Evolutionary conservation across 1,140 invertebrate genomes (phyloP).

Genomic region (Chlorops oryzae): DNA sequence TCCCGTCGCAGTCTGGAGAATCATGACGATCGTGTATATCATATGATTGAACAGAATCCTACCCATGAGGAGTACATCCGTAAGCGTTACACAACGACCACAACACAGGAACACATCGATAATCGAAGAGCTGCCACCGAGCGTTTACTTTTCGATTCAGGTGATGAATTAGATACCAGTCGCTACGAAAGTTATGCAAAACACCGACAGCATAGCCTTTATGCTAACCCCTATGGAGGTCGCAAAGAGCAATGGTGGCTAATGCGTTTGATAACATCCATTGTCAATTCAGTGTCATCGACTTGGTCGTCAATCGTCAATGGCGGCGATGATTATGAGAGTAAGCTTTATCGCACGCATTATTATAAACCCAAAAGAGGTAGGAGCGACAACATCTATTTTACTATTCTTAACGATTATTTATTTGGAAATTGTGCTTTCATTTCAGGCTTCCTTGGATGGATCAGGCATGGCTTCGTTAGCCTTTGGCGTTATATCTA

Average conservation of each 20-base stretch:
- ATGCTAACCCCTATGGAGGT: background rate
- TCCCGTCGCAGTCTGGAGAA: slow-evolving; percentile 57
- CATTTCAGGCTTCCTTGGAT: slow-evolving; percentile 17
- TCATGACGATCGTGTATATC: slow-evolving; percentile 37
- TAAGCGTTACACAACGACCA: slow-evolving; percentile 33
- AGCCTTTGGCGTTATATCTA: slow-evolving; percentile 31
- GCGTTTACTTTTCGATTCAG: slow-evolving; percentile 35
- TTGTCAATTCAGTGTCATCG: slow-evolving; percentile 26
- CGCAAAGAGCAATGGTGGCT: slow-evolving; percentile 30
- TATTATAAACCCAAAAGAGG: slow-evolving; percentile 10
- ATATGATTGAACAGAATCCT: slow-evolving; percentile 37
- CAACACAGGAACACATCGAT: slow-evolving; percentile 9
- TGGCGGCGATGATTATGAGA: slow-evolving; percentile 11
- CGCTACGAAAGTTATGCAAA: too few relatives aligned
- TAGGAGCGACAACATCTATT: slow-evolving; percentile 3
- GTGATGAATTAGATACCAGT: slow-evolving; percentile 37
- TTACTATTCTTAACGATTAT: too few relatives aligned
- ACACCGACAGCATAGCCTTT: slow-evolving; percentile 14
- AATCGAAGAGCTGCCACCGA: slow-evolving; percentile 9
- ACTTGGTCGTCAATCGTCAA: slow-evolving; percentile 25
- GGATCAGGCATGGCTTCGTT: slow-evolving; percentile 20
- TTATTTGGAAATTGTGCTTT: background rate
- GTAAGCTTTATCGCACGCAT: too few relatives aligned
- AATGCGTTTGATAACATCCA: slow-evolving; percentile 25
- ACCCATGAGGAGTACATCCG: slow-evolving; percentile 38